Evolutionary conservation across 2,797 vertebrate genomes (phyloP), one percentile per base, ranked within the genome.

Genomic region (Pyrrhura leucotis): DNA sequence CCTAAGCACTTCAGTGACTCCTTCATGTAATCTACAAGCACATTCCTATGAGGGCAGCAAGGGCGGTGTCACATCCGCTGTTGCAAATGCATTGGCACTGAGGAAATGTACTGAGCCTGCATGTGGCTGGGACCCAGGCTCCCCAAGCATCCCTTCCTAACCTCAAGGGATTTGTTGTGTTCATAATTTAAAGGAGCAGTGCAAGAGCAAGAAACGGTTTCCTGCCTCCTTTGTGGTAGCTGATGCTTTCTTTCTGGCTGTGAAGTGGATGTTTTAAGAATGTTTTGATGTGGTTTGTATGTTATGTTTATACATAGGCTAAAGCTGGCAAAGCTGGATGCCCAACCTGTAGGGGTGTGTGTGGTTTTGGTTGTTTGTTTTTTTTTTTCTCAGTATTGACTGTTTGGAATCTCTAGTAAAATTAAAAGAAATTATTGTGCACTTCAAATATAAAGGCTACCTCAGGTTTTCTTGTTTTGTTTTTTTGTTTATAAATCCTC

Each of bases 261-360:
- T 1, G 0, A 93, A 78, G 17, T 8, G 9, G 21, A 22, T 37
- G 22, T 54, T 80, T 28, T 6, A 59, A 69, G n/a, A 47, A 51
- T 11, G 4, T 51, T 87, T 56, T 40, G 6, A 16, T 59, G 35
- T 71, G n/a, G 25, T 78, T 81, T 83, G 9, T 35, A 4, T 39
- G 14, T 62, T 45, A 21, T 6, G 3, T 19, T 54, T 71, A 31
- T 26, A 39, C 47, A 31, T 44, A 39, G 86, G 40, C 31, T 86
- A 6, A 67, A 71, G n/a, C 31, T 82, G 82, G 58, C 62, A 61
- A 28, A 67, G 33, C 19, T 67, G 2, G 3, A 7, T 89, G 66
- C 12, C n/a, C 50, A 6, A 51, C 19, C 21, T 54, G 10, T 23
- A 7, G 13, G 6, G 3, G 0, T 14, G 28, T 29, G 1, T 54